A percentile compares a stretch with the other conserved stretches of the same genome.
These are phyloP conservation scores for Melanargia galathea DNA, from an alignment of 2,888 invertebrate species.

Conservation along the genomic window DNA sequence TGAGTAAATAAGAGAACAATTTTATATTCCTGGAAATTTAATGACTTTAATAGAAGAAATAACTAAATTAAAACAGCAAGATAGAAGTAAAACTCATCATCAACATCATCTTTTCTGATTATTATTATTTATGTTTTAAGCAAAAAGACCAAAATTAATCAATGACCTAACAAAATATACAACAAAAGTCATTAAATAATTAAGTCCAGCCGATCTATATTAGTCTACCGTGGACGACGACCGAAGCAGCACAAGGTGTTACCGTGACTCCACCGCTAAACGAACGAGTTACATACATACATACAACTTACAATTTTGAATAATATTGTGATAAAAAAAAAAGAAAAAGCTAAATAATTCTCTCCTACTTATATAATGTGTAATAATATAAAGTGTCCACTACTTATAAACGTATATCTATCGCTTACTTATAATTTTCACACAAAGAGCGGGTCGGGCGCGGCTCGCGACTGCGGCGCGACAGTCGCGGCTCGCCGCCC, in stretches of 20 bases:
- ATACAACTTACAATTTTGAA: slow-evolving; percentile 82
- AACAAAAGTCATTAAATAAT: slow-evolving; percentile 83
- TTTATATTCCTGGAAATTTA: slow-evolving; percentile 76
- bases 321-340: slow-evolving; percentile 81
- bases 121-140: slow-evolving; percentile 71
- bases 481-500: slow-evolving; percentile 38
- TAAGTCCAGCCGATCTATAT: slow-evolving; percentile 75
- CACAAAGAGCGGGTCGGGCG: slow-evolving; percentile 69
- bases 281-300: slow-evolving; percentile 77
- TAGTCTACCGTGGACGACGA: slow-evolving; percentile 68
- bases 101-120: slow-evolving; percentile 78
- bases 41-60: slow-evolving; percentile 83
- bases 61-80: slow-evolving; percentile 83
- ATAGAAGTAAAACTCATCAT: slow-evolving; percentile 78
- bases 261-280: slow-evolving; percentile 71
- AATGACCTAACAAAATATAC: slow-evolving; percentile 83
- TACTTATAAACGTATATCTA: slow-evolving; percentile 81
- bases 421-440: slow-evolving; percentile 79
- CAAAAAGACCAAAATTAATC: slow-evolving; percentile 80
- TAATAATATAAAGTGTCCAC: slow-evolving; percentile 82
- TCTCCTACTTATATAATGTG: slow-evolving; percentile 81
- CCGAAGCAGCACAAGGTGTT: slow-evolving; percentile 66
- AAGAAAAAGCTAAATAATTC: slow-evolving; percentile 81
- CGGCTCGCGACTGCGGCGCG: slow-evolving; percentile 27
- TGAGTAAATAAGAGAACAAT: slow-evolving; percentile 43